Evolutionary conservation across 1,140 invertebrate species (phyloP).

Genomic region (Bombus affinis): DNA sequence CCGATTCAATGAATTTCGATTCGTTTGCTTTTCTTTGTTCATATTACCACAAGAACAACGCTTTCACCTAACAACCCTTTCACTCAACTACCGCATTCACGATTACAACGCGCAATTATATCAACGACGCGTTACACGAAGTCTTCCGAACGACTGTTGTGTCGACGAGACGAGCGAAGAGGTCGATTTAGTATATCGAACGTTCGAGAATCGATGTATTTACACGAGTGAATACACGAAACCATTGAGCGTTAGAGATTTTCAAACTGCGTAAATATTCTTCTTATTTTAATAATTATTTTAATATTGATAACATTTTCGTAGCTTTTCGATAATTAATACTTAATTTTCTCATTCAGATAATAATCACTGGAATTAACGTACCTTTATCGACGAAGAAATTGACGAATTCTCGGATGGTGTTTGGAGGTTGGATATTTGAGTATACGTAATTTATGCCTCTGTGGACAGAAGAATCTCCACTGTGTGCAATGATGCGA

Average conservation of each 20-base stretch:
- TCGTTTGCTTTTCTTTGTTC: background rate
- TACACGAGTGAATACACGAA: background rate
- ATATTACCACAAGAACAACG: no score
- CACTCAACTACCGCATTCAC: no score
- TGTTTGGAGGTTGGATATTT: background rate
- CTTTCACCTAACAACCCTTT: no score
- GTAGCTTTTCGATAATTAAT: no score
- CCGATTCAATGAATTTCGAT: constrained; percentile 24
- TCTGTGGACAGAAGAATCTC: background rate
- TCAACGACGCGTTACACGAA: background rate
- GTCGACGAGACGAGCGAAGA: background rate
- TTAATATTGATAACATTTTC: background rate
- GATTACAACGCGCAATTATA: no score
- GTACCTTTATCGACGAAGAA: background rate
- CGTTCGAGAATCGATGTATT: background rate
- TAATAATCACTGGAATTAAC: background rate
- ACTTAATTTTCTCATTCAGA: background rate
- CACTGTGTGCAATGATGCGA: background rate
- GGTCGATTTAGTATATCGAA: background rate
- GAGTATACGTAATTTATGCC: background rate
- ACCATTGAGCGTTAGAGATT: background rate
- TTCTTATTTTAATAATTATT: background rate
- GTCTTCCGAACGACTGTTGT: background rate
- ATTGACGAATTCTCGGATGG: background rate
- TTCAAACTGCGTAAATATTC: background rate